Conservation (phyloP, 2,888 invertebrate genomes). For the Choreutis nemorana region DNA sequence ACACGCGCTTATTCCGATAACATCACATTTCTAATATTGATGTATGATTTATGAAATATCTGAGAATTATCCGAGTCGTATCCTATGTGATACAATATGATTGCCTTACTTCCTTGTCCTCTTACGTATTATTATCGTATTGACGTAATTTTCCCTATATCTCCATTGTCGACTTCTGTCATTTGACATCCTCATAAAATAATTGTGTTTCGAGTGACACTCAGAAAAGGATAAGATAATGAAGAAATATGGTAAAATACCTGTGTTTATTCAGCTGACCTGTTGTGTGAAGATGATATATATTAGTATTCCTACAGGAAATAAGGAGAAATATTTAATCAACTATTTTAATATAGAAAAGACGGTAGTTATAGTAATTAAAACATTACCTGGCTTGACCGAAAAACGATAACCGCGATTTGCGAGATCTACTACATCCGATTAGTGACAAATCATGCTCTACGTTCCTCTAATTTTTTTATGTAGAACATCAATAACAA, state of each 20-base stretch:
- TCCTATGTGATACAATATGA: slow-evolving; percentile 40
- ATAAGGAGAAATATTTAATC: no score
- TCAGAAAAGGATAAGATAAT: neutral
- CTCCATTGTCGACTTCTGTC: slow-evolving; percentile 1
- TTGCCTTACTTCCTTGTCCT: slow-evolving; percentile 36
- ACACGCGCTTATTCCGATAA: slow-evolving; percentile 13
- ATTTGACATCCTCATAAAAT: neutral
- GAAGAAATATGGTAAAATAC: neutral
- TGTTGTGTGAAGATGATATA: no score
- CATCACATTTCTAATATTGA: slow-evolving; percentile 33
- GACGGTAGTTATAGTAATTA: no score
- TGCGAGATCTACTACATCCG: no score
- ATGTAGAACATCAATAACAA: no score
- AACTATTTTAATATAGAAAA: no score
- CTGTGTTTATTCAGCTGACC: slow-evolving; percentile 2
- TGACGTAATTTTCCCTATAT: slow-evolving; percentile 17
- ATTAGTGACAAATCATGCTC: no score
- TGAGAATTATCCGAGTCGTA: slow-evolving; percentile 37
- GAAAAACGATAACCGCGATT: no score
- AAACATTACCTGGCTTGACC: no score
- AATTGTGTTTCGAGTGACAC: neutral
- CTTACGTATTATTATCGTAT: slow-evolving; percentile 41
- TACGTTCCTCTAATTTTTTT: no score
- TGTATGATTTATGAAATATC: slow-evolving; percentile 39
- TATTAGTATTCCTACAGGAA: no score